Base-by-base conservation (phyloP, 2,113 vertebrate genomes). In the Chaenocephalus aceratus region DNA sequence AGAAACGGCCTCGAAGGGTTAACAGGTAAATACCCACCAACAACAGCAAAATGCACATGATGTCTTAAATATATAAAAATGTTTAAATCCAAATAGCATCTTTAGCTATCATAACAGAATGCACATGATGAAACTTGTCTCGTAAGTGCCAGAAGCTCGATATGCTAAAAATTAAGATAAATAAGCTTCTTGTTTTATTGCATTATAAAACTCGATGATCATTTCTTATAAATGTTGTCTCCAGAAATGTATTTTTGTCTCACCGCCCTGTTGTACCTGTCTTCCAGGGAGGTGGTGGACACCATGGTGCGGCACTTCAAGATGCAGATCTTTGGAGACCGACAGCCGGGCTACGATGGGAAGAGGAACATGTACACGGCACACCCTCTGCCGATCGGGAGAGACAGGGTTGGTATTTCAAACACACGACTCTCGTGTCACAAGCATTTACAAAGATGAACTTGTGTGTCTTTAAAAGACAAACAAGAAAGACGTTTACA, bases 331-430 rank as follows among this genome's bases (percentile, higher is more conserved):
- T 99, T 99, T 93, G 98, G 98, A 61, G 98, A 99, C 87, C 95
- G 97, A 34, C 98, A 99, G 87, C 98, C 98, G 59, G 98, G 98
- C 0, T 99, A 99, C 2, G 98, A 99, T 45, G 98, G 98, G 82
- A 99, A 99, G 92, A 95, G 97, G 86, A 99, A 99, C 92, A 99
- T 99, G 98, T 99, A 99, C 83, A 99, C 98, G 0, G 98, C 98
- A 13, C 96, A 98, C 68, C 98, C 98, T 1, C 89, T 99, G 66
- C 98, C 98, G 45, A 99, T 99, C 16, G 98, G 98, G 79, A 95
- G 98, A 68, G 98, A 99, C 67, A 88, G 97, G 92, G 98, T 99
- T 60, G 57, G 90, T 87, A 21, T 68, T 52, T 61, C 45, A 59
- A 23, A 75, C 16, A 7, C 11, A 7, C 49, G 7, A 48, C 30